Evolutionary conservation across 2,888 invertebrate species (phyloP), one percentile per base, ranked within the genome.

Genomic region (Peribatodes rhomboidaria): DNA sequence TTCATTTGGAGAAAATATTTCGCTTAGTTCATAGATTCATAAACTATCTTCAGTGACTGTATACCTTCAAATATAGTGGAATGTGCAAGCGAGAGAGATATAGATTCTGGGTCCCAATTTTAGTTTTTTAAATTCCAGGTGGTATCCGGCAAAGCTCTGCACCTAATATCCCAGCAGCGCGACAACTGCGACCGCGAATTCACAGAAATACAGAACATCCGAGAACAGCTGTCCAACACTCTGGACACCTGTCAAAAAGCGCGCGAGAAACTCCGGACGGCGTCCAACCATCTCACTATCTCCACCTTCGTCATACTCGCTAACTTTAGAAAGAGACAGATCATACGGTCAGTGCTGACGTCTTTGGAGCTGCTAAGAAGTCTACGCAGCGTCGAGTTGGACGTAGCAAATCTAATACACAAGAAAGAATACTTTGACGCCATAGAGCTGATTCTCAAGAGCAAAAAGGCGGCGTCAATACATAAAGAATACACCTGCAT

Each of bases 401-500:
- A 97, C 77, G 95, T 98, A 0, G 96, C 97, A 50, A 96, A 97
- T 72, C 90, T 98, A 65, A 82, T 99, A n/a, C 89, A 94, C 60
- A 97, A 96, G 77, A 97, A 96, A 74, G 97, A 98, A 82, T 99
- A 97, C 86, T 96, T 97, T 16, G 97, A 96, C 49, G 98, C 98
- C 0, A 98, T 99, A 64, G 96, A 97, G n/a, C 90, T 99, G 27
- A 95, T 99, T 59, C 88, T 98, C 35, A 97, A 97, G 84, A 98
- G 98, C 79, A 97, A 97, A 80, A 96, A 96, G 80, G 97, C 97
- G 0, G 98, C 98, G 0, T 94, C 95, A 0, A 96, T 95, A 42
- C 98, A 98, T 80, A 96, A 96, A 77, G 97, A 99, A 82, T 99
- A 97, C 79, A 95, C 95, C n/a, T 98, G 99, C 79, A 98, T 99